Percentiles rank a stretch among this genome's conserved stretches.
Evolutionary conservation across 2,797 vertebrate species (phyloP).

Genomic region (Peromyscus attwateri): DNA sequence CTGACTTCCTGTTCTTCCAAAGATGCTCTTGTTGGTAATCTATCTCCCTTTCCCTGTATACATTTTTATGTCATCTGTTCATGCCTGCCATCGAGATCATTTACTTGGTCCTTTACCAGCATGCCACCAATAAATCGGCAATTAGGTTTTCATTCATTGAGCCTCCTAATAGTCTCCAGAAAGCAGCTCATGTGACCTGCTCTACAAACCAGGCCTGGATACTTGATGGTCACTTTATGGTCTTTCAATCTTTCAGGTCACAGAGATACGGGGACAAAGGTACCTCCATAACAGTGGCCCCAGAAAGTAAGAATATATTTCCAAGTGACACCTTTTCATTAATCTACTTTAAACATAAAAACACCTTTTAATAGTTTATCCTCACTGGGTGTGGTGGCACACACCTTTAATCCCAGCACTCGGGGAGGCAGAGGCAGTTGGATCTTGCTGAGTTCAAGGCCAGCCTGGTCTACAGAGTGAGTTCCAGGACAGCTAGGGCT

Average conservation of each 20-base stretch:
- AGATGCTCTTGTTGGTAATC: slow-evolving; percentile 24
- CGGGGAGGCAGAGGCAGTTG: neutral
- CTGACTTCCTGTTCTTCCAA: neutral
- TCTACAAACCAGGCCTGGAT: neutral
- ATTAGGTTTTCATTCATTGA: slow-evolving; percentile 43
- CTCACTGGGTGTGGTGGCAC: neutral
- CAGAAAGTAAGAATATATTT: slow-evolving; percentile 11
- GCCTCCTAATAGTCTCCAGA: neutral
- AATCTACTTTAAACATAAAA: slow-evolving; percentile 2
- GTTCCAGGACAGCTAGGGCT: neutral
- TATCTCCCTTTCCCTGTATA: neutral
- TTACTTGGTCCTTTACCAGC: slow-evolving; percentile 32
- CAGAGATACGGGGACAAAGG: neutral
- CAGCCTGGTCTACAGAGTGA: neutral
- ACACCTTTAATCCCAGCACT: neutral
- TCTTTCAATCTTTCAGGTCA: neutral
- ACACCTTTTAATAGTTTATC: neutral
- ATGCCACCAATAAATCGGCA: slow-evolving; percentile 9
- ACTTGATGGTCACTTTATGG: neutral
- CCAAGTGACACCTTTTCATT: neutral
- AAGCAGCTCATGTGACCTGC: neutral
- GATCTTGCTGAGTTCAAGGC: neutral
- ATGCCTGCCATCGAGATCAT: neutral
- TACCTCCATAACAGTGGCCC: neutral
- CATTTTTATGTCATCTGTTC: slow-evolving; percentile 48